Evolutionary conservation across 2,797 vertebrate species (phyloP).

Genomic region (Emys orbicularis): DNA sequence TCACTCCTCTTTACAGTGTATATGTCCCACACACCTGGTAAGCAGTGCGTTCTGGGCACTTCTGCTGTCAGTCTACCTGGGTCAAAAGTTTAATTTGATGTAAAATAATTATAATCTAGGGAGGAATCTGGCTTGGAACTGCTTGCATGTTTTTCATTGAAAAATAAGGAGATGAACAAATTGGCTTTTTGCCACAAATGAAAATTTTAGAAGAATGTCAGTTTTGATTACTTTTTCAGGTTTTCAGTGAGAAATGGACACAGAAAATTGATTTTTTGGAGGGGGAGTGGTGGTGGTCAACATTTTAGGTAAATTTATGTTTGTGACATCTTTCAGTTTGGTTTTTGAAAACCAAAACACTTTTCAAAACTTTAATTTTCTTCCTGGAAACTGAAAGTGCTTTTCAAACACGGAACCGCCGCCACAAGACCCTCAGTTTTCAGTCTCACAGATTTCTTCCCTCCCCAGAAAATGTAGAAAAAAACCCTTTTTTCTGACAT

Average conservation of each 20-base stretch:
- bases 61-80: conserved; percentile 10
- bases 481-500: not conserved
- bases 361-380: not conserved
- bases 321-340: not conserved
- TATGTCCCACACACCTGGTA: rapidly evolving
- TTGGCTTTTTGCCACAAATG: too few relatives aligned
- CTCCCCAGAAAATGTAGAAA: too few relatives aligned
- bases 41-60: rapidly evolving
- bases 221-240: too few relatives aligned
- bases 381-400: not conserved
- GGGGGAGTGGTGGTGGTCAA: not conserved
- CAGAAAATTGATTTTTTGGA: too few relatives aligned
- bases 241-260: too few relatives aligned
- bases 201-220: too few relatives aligned
- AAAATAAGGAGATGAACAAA: too few relatives aligned
- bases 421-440: not conserved
- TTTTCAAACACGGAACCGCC: not conserved
- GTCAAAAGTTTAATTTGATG: not conserved
- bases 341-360: not conserved
- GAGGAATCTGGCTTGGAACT: not conserved
- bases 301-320: not conserved
- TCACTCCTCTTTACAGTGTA: not conserved
- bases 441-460: not conserved
- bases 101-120: not conserved
- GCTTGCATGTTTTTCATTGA: not conserved